A percentile compares a stretch with the other conserved stretches of the same genome.
Conservation (phyloP, 2,113 vertebrate genomes). For the Malurus melanocephalus region DNA sequence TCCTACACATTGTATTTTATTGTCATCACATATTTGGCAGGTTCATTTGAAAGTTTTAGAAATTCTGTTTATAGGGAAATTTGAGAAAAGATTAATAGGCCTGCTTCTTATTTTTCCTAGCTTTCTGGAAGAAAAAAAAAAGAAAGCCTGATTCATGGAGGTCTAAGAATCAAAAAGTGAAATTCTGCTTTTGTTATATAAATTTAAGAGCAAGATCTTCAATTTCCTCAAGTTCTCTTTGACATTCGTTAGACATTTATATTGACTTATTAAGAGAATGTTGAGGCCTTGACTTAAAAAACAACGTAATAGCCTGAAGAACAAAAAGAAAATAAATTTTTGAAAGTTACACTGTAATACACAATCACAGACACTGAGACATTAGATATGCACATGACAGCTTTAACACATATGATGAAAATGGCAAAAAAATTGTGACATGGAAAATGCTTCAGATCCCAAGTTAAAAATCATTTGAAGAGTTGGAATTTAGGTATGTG, state of each 20-base stretch:
- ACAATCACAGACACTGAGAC: background rate
- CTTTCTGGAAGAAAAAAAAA: background rate
- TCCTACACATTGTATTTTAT: background rate
- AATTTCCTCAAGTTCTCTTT: background rate
- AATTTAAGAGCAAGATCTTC: background rate
- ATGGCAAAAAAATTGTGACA: background rate
- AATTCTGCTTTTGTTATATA: background rate
- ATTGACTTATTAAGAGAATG: background rate
- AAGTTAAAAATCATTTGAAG: background rate
- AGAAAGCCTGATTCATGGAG: background rate
- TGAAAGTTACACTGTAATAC: background rate
- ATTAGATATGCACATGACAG: background rate
- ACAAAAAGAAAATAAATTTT: background rate
- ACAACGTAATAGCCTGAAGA: background rate
- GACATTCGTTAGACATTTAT: background rate
- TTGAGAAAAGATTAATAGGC: background rate
- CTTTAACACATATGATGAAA: background rate
- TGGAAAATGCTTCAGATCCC: background rate
- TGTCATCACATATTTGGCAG: background rate
- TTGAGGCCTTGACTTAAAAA: background rate
- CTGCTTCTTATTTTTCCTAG: background rate
- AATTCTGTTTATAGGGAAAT: background rate
- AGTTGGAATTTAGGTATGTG: background rate
- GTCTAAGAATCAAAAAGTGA: background rate
- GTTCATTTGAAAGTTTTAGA: background rate